Evolutionary conservation across 2,888 invertebrate genomes (phyloP).

Genomic region (Cyclophora albipunctata): DNA sequence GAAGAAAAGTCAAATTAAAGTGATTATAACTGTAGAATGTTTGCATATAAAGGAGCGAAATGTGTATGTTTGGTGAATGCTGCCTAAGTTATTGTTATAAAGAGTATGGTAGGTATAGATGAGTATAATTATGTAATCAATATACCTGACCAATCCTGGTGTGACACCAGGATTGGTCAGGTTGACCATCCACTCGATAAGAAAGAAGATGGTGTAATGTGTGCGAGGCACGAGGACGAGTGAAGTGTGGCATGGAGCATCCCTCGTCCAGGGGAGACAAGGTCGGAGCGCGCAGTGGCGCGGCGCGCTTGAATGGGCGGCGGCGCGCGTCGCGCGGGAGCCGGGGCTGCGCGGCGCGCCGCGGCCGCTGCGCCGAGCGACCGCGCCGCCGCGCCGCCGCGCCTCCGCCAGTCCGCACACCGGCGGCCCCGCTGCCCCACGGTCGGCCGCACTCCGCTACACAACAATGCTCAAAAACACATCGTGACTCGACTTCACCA

Average conservation of each 20-base stretch:
- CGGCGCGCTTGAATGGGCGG: constrained; percentile 35
- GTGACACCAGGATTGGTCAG: too few species aligned
- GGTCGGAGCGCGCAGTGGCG: constrained; percentile 31
- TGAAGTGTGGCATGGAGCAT: neutral
- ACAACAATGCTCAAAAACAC: constrained; percentile 72
- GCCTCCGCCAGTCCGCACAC: constrained; percentile 71
- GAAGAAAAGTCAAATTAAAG: too few species aligned
- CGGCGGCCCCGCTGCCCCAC: constrained; percentile 76
- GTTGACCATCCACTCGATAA: too few species aligned
- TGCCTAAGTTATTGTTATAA: too few species aligned
- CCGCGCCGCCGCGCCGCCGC: constrained; percentile 33
- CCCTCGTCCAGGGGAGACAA: constrained; percentile 27
- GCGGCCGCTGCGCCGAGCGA: constrained; percentile 45
- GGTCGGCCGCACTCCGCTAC: constrained; percentile 73
- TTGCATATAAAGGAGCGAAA: too few species aligned
- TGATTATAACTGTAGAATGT: too few species aligned
- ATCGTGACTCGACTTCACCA: constrained; percentile 57
- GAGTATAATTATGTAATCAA: too few species aligned
- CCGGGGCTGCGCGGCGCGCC: constrained; percentile 41
- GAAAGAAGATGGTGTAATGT: too few species aligned
- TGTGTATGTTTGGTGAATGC: too few species aligned
- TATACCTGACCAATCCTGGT: too few species aligned
- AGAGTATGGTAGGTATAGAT: too few species aligned
- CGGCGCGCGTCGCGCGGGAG: constrained; percentile 43
- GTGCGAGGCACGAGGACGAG: neutral